phyloP scores from a whole-genome alignment of 2,113 vertebrate genomes.

The Furnarius figulus region DNA sequence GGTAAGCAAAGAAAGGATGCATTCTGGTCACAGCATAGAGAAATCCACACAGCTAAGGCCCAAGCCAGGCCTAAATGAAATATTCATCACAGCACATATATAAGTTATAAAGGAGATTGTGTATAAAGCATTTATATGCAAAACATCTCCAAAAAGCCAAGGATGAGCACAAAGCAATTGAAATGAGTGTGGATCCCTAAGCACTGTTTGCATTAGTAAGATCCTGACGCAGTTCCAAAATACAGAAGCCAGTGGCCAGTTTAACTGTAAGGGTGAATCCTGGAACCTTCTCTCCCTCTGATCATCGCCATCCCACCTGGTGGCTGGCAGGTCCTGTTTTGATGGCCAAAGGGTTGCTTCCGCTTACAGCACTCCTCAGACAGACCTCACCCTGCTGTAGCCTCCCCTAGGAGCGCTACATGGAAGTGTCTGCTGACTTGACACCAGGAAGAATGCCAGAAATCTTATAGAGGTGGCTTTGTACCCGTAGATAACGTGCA shows the following conservation, averaged over 20 bases:
- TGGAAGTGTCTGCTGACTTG: background rate
- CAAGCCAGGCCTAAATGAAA: background rate
- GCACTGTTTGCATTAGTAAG: background rate
- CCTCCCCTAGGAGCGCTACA: background rate
- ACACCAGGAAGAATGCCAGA: background rate
- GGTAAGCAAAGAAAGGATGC: background rate
- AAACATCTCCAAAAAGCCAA: background rate
- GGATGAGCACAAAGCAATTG: background rate
- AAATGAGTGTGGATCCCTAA: background rate
- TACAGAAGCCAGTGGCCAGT: background rate
- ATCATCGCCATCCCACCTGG: background rate
- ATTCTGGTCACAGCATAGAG: background rate
- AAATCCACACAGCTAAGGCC: background rate
- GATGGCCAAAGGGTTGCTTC: background rate
- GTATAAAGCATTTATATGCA: background rate
- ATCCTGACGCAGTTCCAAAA: background rate
- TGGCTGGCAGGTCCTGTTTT: background rate
- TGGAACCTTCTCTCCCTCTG: background rate
- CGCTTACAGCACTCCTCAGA: background rate
- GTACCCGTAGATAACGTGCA: background rate
- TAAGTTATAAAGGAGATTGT: background rate
- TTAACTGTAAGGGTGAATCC: background rate
- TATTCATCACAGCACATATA: background rate
- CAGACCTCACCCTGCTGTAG: background rate
- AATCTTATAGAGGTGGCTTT: background rate